These are phyloP conservation scores for Hydra vulgaris DNA, from an alignment of 30 jellyfish, hydroid and myxozoan species.

Conservation along the genomic window DNA sequence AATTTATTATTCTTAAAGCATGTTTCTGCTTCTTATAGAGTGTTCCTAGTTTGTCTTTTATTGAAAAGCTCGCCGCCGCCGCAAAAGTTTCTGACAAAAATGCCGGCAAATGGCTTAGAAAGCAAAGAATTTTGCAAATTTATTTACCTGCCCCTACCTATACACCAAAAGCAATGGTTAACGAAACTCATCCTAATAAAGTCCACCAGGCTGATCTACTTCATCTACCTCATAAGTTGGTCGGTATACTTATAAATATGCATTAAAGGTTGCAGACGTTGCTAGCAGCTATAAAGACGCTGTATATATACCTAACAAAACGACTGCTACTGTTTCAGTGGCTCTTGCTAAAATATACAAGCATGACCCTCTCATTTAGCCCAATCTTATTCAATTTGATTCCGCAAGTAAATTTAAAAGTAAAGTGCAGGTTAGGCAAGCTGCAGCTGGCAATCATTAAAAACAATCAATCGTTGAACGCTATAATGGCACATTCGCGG, in stretches of 20 bases:
- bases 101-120: no score
- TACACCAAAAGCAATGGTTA: not conserved
- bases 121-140: not conserved
- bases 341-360: not conserved
- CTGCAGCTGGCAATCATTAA: not conserved
- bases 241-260: not conserved
- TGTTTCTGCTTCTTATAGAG: no score
- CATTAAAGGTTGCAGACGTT: not conserved
- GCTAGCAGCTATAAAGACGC: not conserved
- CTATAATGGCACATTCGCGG: not conserved
- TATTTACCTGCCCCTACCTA: not conserved
- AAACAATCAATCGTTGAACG: not conserved
- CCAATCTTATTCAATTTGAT: not conserved
- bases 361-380: not conserved
- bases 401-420: not conserved
- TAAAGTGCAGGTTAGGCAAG: not conserved
- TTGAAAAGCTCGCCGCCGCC: not conserved
- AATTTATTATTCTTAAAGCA: no score
- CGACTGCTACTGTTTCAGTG: not conserved
- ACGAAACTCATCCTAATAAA: not conserved
- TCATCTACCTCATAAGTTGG: not conserved
- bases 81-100: not conserved
- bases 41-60: not conserved
- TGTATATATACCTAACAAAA: not conserved
- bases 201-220: not conserved